Evolutionary conservation across 2,888 invertebrate species (phyloP), one percentile per base, ranked within the genome.

Genomic region (Proisotoma minuta): DNA sequence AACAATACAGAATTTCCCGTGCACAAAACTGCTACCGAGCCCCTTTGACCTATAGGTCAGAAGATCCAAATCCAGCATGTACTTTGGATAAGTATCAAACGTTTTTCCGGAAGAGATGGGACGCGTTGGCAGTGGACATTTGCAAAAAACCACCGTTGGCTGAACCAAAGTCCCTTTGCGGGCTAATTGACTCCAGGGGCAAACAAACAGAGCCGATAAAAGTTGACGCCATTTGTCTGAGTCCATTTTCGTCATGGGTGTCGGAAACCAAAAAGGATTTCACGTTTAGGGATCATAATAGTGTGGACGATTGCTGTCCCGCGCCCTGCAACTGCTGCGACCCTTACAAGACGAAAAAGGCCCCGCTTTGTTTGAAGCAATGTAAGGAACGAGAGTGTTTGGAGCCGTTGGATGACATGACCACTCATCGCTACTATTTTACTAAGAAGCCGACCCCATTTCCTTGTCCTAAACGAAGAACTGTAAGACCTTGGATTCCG

Each of bases 291-390:
- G 54, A 49, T 12, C 54, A 59, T 27, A 27, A 48, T 28, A 52
- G 58, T 58, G 18, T 48, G 63, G 70, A 72, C 43, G 70, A 70
- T 56, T 72, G 71, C 51, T 72, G 71, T 27, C 54, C 59, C 10
- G 48, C 71, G 2, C 62, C 63, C 15, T 72, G 71, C 47, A 62
- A 60, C 1, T 72, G 71, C 39, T n/a, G n/a, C n/a, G n/a, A n/a
- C n/a, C 29, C 22, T 34, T 57, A 63, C 3, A 49, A 53, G 1
- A 62, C 68, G 2, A 57, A 62, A 8, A 52, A 63, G 27, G 56
- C 67, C 18, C 47, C 61, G 1, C 51, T 66, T n/a, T 60, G 63
- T 18, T 59, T 62, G 22, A 59, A 61, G 1, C 54, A 54, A 22
- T 65, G 66, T 20, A 61, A 60, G 18, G 49, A 29, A 1, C 49